Evolutionary conservation across 2,113 vertebrate species (phyloP), one percentile per base, ranked within the genome.

Genomic region (Corynorhinus townsendii): DNA sequence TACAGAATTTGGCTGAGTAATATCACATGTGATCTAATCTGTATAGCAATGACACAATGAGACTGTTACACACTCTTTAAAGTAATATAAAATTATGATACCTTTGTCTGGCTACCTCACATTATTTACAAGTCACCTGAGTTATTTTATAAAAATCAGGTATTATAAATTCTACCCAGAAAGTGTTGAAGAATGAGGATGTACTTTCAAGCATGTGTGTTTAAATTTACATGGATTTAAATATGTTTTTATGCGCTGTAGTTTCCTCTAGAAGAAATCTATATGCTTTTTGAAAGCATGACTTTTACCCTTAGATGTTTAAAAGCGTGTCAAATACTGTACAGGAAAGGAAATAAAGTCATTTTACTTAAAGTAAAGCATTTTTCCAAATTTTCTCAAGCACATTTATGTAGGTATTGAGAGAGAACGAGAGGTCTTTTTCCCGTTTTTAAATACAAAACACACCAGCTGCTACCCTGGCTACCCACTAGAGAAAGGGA

Each of bases 401-500:
- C 90, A 22, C 52, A 89, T 96, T 96, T 92, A 68, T 94, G 88
- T 97, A 80, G 88, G 87, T 77, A 84, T 54, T 75, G 11, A 93
- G 81, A 86, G 62, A 81, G 82, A 88, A 64, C 19, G 17, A 72
- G 90, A 90, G 82, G 85, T 95, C 62, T 94, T 86, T 95, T 95
- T 59, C 89, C 92, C 4, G 7, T 95, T 97, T 96, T 96, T 96
- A 93, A 97, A 96, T 95, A 93, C 90, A 91, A 72, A 96, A 35
- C 73, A 81, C 40, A 86, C 82, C 95, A 97, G 97, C 97, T 97
- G 96, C 97, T 76, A 33, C 93, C 69, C 89, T 9, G 35, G 95
- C 90, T 90, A 90, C 14, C 90, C 96, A 95, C 96, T 84, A 88
- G 96, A 97, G 97, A 92, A 97, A 93, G 92, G 24, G 62, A 43